phyloP scores from a whole-genome alignment of 2,888 invertebrate genomes.

The Carabus problematicus region DNA sequence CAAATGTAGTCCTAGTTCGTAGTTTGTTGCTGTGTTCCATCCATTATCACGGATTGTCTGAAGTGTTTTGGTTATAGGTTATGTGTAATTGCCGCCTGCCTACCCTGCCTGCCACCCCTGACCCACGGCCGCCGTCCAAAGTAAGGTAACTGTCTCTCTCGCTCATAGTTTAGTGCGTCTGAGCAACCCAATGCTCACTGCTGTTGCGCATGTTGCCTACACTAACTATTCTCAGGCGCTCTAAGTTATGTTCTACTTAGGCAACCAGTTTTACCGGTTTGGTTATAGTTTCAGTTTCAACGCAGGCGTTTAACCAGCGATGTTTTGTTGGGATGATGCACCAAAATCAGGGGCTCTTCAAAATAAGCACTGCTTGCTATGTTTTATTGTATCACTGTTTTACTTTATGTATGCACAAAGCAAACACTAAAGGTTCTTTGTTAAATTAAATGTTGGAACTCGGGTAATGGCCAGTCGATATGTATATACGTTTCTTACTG shows the following conservation, averaged over 20 bases:
- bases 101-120: conserved; percentile 49
- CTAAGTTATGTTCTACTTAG: background rate
- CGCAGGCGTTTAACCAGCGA: too few relatives aligned
- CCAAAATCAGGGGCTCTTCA: too few relatives aligned
- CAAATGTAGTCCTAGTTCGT: background rate
- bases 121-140: conserved; percentile 49
- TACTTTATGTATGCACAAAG: too few relatives aligned
- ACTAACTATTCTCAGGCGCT: background rate
- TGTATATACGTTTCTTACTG: too few relatives aligned
- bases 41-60: conserved; percentile 22
- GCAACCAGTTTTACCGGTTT: too few relatives aligned
- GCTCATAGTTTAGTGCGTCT: background rate
- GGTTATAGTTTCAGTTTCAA: too few relatives aligned
- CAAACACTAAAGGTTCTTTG: too few relatives aligned
- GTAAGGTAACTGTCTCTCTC: conserved; percentile 48
- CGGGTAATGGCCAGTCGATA: too few relatives aligned
- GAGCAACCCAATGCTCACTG: background rate
- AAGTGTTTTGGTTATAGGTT: conserved; percentile 56
- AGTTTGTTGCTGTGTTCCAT: conserved; percentile 2
- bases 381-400: too few relatives aligned
- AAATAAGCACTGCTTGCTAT: too few relatives aligned
- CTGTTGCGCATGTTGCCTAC: conserved; percentile 7
- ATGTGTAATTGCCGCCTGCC: conserved; percentile 56
- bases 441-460: too few relatives aligned
- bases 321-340: too few relatives aligned